These are phyloP conservation scores for Mamestra configurata DNA, from an alignment of 1,140 invertebrate genomes.

Conservation along the genomic window DNA sequence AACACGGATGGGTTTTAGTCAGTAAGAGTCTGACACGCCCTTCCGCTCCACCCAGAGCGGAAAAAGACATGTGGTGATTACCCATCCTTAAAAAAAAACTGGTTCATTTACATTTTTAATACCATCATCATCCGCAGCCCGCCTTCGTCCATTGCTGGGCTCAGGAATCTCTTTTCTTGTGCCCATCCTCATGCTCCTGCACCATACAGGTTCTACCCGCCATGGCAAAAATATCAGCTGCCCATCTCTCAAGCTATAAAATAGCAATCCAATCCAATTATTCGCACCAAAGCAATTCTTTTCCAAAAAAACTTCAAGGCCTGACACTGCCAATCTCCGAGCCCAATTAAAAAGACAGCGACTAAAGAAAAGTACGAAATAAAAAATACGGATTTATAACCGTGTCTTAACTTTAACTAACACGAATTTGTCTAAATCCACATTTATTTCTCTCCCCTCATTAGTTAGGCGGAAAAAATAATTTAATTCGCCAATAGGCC, in stretches of 20 bases:
- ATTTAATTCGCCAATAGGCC: conserved; percentile 73
- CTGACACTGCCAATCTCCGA: conserved; percentile 16
- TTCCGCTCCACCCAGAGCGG: too few relatives aligned
- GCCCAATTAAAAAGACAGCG: conserved; percentile 39
- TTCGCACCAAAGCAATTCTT: background rate
- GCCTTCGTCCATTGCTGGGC: too few relatives aligned
- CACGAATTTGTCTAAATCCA: conserved; percentile 56
- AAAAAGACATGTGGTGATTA: too few relatives aligned
- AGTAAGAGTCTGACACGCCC: too few relatives aligned
- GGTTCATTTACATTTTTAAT: too few relatives aligned
- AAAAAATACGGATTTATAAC: conserved; percentile 50
- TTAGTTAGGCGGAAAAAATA: conserved; percentile 74
- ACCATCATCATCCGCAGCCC: too few relatives aligned
- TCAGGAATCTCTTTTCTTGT: too few relatives aligned
- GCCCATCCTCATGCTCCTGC: too few relatives aligned
- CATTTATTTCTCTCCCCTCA: conserved; percentile 68
- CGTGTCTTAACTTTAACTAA: conserved; percentile 53
- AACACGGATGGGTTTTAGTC: too few relatives aligned
- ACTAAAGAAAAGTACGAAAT: conserved; percentile 23
- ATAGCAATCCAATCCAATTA: background rate
- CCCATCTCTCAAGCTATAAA: background rate
- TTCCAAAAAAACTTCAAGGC: background rate
- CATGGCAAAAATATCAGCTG: too few relatives aligned
- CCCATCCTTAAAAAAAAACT: too few relatives aligned
- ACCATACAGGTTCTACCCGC: too few relatives aligned